These are phyloP conservation scores for Ochlodes sylvanus DNA, from an alignment of 2,888 invertebrate species.

Conservation along the genomic window DNA sequence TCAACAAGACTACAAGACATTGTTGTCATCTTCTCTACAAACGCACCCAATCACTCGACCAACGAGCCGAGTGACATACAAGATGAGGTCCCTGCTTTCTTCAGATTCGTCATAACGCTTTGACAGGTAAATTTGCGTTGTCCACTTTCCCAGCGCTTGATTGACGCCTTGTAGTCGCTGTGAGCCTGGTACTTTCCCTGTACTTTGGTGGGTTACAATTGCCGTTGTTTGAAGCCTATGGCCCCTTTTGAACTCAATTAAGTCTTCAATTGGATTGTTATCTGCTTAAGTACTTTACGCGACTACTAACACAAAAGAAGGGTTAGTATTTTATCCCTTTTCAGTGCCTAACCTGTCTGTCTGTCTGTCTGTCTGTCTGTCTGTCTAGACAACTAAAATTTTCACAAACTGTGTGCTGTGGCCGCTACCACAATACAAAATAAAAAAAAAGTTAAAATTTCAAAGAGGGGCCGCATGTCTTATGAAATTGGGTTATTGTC, in stretches of 20 bases:
- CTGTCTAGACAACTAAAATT: no score
- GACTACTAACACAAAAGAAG: no score
- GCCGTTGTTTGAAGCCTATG: slow-evolving; percentile 14
- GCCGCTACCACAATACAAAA: no score
- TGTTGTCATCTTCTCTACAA: background rate
- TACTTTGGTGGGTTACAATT: slow-evolving; percentile 40
- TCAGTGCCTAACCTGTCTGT: no score
- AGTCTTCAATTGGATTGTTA: background rate
- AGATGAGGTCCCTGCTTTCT: slow-evolving; percentile 50
- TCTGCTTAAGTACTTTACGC: no score
- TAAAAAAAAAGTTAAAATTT: no score
- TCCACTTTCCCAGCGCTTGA: slow-evolving; percentile 47
- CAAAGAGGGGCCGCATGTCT: no score
- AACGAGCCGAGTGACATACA: slow-evolving; percentile 34
- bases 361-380: no score
- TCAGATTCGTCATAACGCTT: slow-evolving; percentile 59
- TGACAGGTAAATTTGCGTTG: slow-evolving; percentile 61
- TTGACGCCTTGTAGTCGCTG: slow-evolving; percentile 46
- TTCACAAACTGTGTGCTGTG: no score
- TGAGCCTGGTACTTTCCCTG: slow-evolving; percentile 45
- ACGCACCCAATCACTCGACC: slow-evolving; percentile 19
- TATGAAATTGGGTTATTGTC: no score
- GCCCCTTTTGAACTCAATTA: background rate
- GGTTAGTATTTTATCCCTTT: no score
- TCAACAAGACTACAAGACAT: no score